Evolutionary conservation across 2,113 vertebrate genomes (phyloP), one percentile per base, ranked within the genome.

Genomic region (Prolemur simus): DNA sequence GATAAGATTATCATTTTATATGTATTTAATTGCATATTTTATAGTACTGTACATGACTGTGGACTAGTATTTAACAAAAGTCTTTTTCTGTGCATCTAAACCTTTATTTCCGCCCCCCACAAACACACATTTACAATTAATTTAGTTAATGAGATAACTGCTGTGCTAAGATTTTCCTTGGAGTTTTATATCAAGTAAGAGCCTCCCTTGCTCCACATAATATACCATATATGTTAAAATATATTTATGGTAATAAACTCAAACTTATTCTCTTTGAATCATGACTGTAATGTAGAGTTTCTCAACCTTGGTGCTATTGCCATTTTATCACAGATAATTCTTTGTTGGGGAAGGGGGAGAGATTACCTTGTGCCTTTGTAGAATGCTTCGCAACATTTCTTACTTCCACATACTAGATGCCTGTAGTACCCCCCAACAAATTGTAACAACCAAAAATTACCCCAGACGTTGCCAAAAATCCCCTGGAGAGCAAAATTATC

Each of bases 181-280:
- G 45, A 8, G 34, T 77, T 84, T 95, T 93, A 74, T 68, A 81
- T 52, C 25, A 89, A 63, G 42, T 42, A 63, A 69, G 47, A 71
- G 2, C 88, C 34, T 95, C 25, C 88, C 27, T 68, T 96, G n/a
- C 7, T 23, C 17, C 23, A 78, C 0, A 15, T 63, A 18, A 80
- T 49, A 71, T 91, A 71, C 83, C 93, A 29, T 60, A 25, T 69
- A 93, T 37, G 86, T 85, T 95, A 92, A 96, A 95, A 84, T 69
- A 56, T 95, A 96, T 95, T 93, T 96, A 81, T 95, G 37, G 37
- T 56, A 84, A 87, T 73, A 96, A 93, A 92, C 17, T 29, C 14
- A 96, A 93, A 92, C 15, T 34, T 15, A 42, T 68, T 87, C 34
- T 90, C 11, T 86, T 45, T 91, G n/a, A 89, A 23, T 86, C 39